Percentiles rank a stretch among this genome's conserved stretches.
Conservation (phyloP, 2,888 invertebrate species). For the Stenchaetothrips biformis region DNA sequence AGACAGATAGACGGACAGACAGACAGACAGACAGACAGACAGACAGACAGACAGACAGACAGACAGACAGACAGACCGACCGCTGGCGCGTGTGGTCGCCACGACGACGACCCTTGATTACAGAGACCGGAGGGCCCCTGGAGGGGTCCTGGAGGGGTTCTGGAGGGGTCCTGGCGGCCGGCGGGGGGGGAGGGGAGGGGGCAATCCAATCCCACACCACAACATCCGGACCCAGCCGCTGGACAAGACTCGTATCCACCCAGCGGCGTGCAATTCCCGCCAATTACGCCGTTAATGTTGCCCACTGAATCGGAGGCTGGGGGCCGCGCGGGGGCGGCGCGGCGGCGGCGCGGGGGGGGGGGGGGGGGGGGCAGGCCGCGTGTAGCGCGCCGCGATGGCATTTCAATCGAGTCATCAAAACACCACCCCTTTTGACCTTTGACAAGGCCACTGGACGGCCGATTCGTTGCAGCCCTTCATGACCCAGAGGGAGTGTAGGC, state of each 20-base stretch:
- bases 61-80: neutral
- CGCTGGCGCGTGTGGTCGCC: neutral
- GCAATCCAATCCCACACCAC: too few relatives aligned
- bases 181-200: too few relatives aligned
- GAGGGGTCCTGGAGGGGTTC: too few relatives aligned
- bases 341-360: too few relatives aligned
- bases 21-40: neutral
- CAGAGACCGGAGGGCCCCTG: neutral
- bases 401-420: too few relatives aligned
- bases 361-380: too few relatives aligned
- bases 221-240: neutral
- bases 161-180: neutral
- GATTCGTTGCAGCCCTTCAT: too few relatives aligned
- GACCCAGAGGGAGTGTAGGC: too few relatives aligned
- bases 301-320: neutral
- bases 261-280: neutral
- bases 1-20: neutral
- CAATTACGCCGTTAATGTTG: neutral
- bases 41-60: neutral
- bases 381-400: too few relatives aligned
- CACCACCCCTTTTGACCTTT: too few relatives aligned
- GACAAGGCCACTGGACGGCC: too few relatives aligned
- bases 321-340: neutral
- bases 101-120: slow-evolving; percentile 18
- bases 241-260: neutral